Base-by-base conservation (phyloP, 1,140 invertebrate genomes). In the Leptinotarsa lineolata region DNA sequence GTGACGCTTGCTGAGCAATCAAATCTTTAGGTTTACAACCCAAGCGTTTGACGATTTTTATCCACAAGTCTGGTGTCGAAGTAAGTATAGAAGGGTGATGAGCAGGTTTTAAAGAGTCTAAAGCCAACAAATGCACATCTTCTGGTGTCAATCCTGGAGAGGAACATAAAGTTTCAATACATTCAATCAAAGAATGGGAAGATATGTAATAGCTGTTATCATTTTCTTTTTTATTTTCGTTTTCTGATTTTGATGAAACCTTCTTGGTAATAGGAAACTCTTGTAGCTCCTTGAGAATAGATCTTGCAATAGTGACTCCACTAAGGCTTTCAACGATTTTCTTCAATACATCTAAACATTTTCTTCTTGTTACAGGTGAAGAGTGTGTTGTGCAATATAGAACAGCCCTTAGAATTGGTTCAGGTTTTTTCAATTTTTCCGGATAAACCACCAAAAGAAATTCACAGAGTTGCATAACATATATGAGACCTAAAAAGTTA, bases 71-170 rank as follows among this genome's bases (percentile, higher is more conserved):
- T 20, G 85, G 85, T 64, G 85, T 79, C 4, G 86, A 81, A 68
- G 86, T 86, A 70, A 87, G 79, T 16, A 92, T 87, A 8, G 88
- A 85, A 8, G 92, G 92, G 84, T 94, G 89, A 84, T 95, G 92
- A 39, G 88, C 86, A 48, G 90, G 87, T 30, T 91, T 85, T 13
- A 95, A 81, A 16, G 89, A 84, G 64, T 91, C 90, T 67, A 91
- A 77, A 1, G 88, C 88, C 30, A 93, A 73, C 2, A 82, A 77
- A 67, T 90, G 84, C 0, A 85, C 83, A 65, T 91, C 88, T 70
- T 87, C 85, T 46, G 76, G 61, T 4, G 83, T 78, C 30, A 89
- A 68, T 84, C 84, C 84, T 78, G 75, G 85, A 73, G 79, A 85
- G 13, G 87, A 86, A 82, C 88, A 89, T 54, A 89, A 72, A 0